phyloP scores from a whole-genome alignment of 2,113 vertebrate genomes.

The Cavia porcellus region DNA sequence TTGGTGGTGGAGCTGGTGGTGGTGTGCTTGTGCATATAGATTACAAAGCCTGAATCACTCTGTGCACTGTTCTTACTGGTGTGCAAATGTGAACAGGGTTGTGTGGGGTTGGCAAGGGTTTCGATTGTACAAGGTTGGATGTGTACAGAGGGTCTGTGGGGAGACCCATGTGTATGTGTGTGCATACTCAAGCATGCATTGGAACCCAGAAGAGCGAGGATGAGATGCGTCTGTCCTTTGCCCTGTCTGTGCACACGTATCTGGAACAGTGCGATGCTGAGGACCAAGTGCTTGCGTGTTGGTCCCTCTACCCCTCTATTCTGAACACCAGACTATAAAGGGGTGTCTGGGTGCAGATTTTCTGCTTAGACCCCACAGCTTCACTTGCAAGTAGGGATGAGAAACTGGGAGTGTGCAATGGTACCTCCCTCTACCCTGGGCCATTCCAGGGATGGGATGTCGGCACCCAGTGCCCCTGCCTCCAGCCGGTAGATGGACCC shows the following conservation, averaged over 20 bases:
- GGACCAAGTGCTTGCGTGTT: background rate
- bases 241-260: no score
- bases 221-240: background rate
- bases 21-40: background rate
- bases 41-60: background rate
- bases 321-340: background rate
- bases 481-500: background rate
- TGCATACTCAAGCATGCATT: no score
- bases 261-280: background rate
- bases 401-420: background rate
- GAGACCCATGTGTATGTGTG: background rate
- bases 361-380: background rate
- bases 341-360: background rate
- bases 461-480: background rate
- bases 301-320: background rate
- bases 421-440: no score
- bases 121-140: background rate
- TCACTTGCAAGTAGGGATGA: background rate
- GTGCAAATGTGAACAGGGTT: background rate
- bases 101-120: background rate
- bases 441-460: background rate
- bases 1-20: background rate
- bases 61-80: fast-evolving
- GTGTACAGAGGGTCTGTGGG: background rate
- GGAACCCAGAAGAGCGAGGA: background rate